These are phyloP conservation scores for Antheraea pernyi DNA, from an alignment of 1,140 invertebrate genomes.

Conservation along the genomic window DNA sequence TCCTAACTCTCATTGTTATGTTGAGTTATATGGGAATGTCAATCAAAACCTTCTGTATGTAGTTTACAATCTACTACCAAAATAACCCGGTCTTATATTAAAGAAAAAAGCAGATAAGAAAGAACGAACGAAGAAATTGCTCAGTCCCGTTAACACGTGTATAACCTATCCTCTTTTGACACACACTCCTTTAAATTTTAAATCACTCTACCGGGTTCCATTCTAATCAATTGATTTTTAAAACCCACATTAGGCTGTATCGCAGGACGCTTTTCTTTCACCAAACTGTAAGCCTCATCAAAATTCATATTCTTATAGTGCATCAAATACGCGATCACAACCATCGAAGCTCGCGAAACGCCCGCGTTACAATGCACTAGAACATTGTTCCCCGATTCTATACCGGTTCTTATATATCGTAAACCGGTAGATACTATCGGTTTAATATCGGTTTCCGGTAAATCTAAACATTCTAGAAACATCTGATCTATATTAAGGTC, in stretches of 20 bases:
- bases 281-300: slow-evolving; percentile 84
- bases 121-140: too few species aligned
- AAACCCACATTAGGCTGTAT: slow-evolving; percentile 91
- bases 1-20: too few species aligned
- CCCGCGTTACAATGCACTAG: slow-evolving; percentile 96
- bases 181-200: slow-evolving; percentile 1
- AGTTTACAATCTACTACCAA: too few species aligned
- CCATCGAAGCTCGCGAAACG: slow-evolving; percentile 90
- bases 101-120: too few species aligned
- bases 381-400: slow-evolving; percentile 81
- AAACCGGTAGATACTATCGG: slow-evolving; percentile 77
- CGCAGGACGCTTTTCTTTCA: slow-evolving; percentile 83
- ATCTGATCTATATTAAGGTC: slow-evolving; percentile 65
- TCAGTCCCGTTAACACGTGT: too few species aligned
- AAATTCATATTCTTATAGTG: slow-evolving; percentile 81
- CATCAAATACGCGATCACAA: slow-evolving; percentile 93
- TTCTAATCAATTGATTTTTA: slow-evolving; percentile 79
- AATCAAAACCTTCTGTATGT: too few species aligned
- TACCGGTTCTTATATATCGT: slow-evolving; percentile 78
- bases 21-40: too few species aligned
- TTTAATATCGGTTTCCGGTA: slow-evolving; percentile 84
- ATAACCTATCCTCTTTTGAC: too few species aligned
- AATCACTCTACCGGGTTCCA: slow-evolving; percentile 40
- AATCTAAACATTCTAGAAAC: slow-evolving; percentile 83
- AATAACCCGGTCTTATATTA: too few species aligned